Base-by-base conservation (phyloP, 1,140 invertebrate genomes). In the Battus philenor region DNA sequence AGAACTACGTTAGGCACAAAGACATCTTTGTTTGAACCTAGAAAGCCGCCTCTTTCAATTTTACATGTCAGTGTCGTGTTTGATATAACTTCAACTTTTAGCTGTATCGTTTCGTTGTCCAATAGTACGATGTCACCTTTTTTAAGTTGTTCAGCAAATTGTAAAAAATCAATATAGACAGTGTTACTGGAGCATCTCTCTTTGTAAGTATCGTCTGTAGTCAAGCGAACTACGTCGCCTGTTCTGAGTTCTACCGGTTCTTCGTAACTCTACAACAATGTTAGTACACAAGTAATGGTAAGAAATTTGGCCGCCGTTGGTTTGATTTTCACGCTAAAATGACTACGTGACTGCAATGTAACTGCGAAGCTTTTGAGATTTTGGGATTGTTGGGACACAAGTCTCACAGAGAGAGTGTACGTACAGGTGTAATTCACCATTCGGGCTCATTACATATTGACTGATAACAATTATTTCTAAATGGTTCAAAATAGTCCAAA, bases 111-210 rank as follows among this genome's bases (percentile, higher is more conserved):
- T 20, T 93, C 94, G 80, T 95, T 93, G 76, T 96, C 94, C 27
- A 97, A 87, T 55, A 89, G 90, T 31, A 96, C 85, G 16, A 86
- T 77, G 51, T 91, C 91, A 2, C 90, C 91, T 39, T 88, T 86
- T 13, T 87, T 87, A 4, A 96, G 80, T 16, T 95, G 91, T 57
- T 94, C 93, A 4, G 89, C 88, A 44, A 96, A 93, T 60, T 95
- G 93, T 55, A 90, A 89, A 62, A 95, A 96, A 72, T 97, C 94
- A 0, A 96, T 79, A 68, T 90, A 95, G 2, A 97, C 76, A 5
- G 90, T 83, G 36, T 91, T 90, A 11, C 84, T 88, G 4, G 88
- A 90, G 52, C 94, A 93, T 59, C 91, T 89, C 39, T 95, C 92
- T 47, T 88, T 88, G 54, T 88, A 93, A 2, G 87, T 87, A 49